Percentiles rank a stretch among this genome's conserved stretches.
These are phyloP conservation scores for Dendrocopos noguchii DNA, from an alignment of 2,113 vertebrate species.

Conservation along the genomic window DNA sequence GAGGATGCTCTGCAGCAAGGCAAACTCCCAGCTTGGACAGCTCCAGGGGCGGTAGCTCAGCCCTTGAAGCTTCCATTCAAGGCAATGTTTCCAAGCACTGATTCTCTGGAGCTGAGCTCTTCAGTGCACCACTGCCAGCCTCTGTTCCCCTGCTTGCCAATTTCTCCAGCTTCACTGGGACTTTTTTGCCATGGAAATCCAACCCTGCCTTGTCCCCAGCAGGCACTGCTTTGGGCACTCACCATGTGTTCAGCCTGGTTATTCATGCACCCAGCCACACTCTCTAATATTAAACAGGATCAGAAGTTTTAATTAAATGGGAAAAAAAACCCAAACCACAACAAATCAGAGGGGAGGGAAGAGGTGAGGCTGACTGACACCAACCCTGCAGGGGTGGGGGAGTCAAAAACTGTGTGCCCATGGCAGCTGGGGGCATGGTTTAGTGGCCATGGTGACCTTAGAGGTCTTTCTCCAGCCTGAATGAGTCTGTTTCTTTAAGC, in stretches of 20 bases:
- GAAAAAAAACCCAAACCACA: not conserved
- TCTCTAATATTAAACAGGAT: not conserved
- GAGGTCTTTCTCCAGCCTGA: too few relatives aligned
- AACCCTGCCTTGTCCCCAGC: not conserved
- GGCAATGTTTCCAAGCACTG: fast-evolving
- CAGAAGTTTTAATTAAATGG: not conserved
- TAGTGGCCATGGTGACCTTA: too few relatives aligned
- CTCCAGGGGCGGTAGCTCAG: not conserved
- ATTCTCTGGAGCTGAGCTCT: not conserved
- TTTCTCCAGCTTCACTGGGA: not conserved
- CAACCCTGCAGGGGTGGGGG: too few relatives aligned
- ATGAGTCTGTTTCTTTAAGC: not conserved
- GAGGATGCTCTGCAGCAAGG: not conserved
- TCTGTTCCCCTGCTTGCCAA: not conserved
- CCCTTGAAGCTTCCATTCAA: fast-evolving
- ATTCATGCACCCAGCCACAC: not conserved
- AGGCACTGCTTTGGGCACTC: not conserved
- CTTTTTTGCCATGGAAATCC: not conserved
- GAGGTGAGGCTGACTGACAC: too few relatives aligned
- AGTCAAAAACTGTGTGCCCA: too few relatives aligned
- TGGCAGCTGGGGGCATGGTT: too few relatives aligned
- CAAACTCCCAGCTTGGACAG: not conserved
- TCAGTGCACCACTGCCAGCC: not conserved
- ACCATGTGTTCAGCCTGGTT: not conserved
- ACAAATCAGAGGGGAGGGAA: too few relatives aligned